A percentile compares a stretch with the other conserved stretches of the same genome.
Evolutionary conservation across 2,797 vertebrate genomes (phyloP).

Genomic region (Pterois miles): DNA sequence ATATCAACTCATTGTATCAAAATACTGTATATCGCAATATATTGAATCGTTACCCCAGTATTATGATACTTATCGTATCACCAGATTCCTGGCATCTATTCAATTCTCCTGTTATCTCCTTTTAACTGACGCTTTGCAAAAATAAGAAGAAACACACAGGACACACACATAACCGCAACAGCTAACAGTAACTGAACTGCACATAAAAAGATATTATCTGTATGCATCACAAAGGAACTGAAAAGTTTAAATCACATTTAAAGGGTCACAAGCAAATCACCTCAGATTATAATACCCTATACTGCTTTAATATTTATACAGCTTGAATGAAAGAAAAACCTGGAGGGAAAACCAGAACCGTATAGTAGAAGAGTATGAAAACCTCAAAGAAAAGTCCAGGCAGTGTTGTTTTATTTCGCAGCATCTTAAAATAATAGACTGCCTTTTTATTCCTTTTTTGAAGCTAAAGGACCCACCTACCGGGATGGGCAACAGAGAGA

Average conservation of each 20-base stretch:
- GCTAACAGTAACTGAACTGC: background rate
- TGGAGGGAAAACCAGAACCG: background rate
- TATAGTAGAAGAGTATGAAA: background rate
- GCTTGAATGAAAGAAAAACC: background rate
- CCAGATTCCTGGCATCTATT: no score
- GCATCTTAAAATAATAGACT: constrained; percentile 34
- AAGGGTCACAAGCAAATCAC: constrained; percentile 8
- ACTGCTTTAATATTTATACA: constrained; percentile 1
- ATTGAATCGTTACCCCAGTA: no score
- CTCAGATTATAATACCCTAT: background rate
- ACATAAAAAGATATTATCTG: background rate
- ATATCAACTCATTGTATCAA: no score
- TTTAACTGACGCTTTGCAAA: background rate
- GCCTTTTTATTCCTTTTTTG: constrained; percentile 41
- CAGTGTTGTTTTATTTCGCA: constrained; percentile 10
- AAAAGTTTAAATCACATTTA: constrained; percentile 11
- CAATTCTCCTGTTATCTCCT: no score
- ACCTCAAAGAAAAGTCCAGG: background rate
- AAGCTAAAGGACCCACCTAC: constrained; percentile 54
- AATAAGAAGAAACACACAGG: background rate
- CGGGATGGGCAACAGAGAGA: constrained; percentile 54
- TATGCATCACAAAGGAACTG: background rate
- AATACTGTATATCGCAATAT: no score
- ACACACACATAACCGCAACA: background rate
- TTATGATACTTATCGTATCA: no score